Base-by-base conservation (phyloP, 1,140 invertebrate species). In the Panulirus ornatus region DNA sequence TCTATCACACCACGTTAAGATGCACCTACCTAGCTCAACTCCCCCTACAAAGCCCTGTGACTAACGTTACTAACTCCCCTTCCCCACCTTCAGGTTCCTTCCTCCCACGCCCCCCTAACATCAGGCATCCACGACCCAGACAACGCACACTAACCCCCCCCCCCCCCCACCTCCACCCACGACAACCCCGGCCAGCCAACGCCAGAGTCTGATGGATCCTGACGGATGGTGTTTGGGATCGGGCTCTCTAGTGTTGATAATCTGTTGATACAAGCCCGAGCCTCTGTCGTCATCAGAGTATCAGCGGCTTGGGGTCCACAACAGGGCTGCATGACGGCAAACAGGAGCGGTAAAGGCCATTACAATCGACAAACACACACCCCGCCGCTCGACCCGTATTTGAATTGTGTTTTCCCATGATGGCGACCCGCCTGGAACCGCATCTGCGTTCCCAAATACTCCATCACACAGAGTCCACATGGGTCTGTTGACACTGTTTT, bases 171-270 rank as follows among this genome's bases (percentile, higher is more conserved):
- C 38, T 42, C 8, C 51, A 11, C 51, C 51, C 51, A 9, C 22
- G 19, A 19, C n/a, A 19, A 19, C n/a, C 30, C 66, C 66, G 22
- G 22, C 30, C 19, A n/a, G 66, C 8, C 30, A n/a, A 5, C 66
- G 9, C 66, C 8, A 11, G 54, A 22, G 54, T 58, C 14, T 76
- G 73, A 76, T 40, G 19, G 73, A 76, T 76, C 8, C 8, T 76
- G 73, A 76, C n/a, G n/a, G 73, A 76, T 76, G 73, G 73, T 76
- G 73, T 76, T 76, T 40, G 42, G 36, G 3, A 42, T 22, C 3
- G 11, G 38, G 19, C 40, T 11, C 42, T 14, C 38, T 38, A 42
- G 73, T 76, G 73, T 76, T 76, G 73, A 76, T 76, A 76, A 76
- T 76, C 38, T 76, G 73, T 76, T 76, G 73, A 76, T 76, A 42